Evolutionary conservation across 2,888 invertebrate genomes (phyloP).

Genomic region (Yponomeuta cagnagella): DNA sequence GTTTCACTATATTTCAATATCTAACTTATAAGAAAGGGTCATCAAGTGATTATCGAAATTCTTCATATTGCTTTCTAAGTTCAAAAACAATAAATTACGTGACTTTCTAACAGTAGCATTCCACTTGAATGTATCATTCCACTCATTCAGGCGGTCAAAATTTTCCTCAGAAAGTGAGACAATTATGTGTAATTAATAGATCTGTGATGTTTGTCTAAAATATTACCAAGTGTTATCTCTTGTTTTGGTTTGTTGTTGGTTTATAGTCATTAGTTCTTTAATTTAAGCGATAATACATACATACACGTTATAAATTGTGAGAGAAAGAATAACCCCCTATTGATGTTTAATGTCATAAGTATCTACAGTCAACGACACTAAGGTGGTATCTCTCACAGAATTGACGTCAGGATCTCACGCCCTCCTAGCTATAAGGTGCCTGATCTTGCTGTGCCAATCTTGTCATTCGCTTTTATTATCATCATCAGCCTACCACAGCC

Average conservation of each 20-base stretch:
- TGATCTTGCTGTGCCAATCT: no score
- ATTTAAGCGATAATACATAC: neutral
- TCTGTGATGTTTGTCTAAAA: neutral
- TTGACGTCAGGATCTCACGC: no score
- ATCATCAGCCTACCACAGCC: no score
- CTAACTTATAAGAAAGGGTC: no score
- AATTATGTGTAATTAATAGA: neutral
- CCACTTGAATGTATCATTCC: neutral
- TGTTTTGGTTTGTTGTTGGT: neutral
- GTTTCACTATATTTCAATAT: no score
- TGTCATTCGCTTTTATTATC: no score
- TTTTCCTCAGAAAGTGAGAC: neutral
- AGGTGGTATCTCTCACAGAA: no score
- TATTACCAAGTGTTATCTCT: neutral
- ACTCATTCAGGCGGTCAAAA: neutral
- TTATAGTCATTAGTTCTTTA: neutral
- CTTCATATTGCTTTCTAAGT: neutral
- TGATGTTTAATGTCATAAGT: no score
- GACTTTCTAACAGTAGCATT: neutral
- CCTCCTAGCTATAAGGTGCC: no score
- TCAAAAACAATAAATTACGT: neutral
- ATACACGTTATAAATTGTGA: no score
- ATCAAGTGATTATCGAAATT: no score
- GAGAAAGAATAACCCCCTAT: no score
- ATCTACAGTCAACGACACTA: neutral